Conservation (phyloP, 2,113 vertebrate genomes). For the Anhinga anhinga region DNA sequence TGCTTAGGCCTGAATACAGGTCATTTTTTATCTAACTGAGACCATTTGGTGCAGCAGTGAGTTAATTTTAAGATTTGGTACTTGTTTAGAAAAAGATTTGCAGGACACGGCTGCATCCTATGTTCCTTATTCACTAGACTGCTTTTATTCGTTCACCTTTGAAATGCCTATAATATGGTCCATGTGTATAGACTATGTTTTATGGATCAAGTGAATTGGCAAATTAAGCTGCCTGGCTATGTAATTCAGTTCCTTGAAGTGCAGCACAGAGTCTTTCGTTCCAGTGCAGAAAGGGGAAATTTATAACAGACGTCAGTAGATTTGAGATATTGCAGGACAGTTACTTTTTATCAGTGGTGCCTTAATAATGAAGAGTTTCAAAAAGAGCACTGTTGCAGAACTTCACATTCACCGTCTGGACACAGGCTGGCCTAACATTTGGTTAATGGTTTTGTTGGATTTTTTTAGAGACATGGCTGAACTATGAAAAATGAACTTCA, state of each 20-base stretch:
- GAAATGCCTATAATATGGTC: slow-evolving; percentile 32
- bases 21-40: not conserved
- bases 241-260: slow-evolving; percentile 30
- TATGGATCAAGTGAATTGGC: slow-evolving; percentile 43
- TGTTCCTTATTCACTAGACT: not conserved
- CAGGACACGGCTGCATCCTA: not conserved
- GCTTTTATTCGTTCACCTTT: slow-evolving; percentile 2
- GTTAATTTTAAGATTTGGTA: not conserved
- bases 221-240: slow-evolving; percentile 21
- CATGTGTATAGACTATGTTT: slow-evolving; percentile 39
- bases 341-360: slow-evolving; percentile 51
- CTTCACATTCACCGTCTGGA: slow-evolving; percentile 18
- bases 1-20: not conserved
- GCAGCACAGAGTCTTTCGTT: not conserved
- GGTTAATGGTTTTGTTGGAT: not conserved
- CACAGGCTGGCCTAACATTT: not conserved
- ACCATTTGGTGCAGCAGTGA: not conserved
- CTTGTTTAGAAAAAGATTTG: not conserved
- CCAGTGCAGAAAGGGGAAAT: slow-evolving; percentile 11
- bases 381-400: slow-evolving; percentile 22
- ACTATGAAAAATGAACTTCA: not conserved
- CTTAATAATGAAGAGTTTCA: slow-evolving; percentile 59
- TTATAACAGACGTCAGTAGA: slow-evolving; percentile 12
- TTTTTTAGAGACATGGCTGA: not conserved
- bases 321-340: slow-evolving; percentile 19